phyloP scores from a whole-genome alignment of 2,797 vertebrate species.

The Okamejei kenojei region DNA sequence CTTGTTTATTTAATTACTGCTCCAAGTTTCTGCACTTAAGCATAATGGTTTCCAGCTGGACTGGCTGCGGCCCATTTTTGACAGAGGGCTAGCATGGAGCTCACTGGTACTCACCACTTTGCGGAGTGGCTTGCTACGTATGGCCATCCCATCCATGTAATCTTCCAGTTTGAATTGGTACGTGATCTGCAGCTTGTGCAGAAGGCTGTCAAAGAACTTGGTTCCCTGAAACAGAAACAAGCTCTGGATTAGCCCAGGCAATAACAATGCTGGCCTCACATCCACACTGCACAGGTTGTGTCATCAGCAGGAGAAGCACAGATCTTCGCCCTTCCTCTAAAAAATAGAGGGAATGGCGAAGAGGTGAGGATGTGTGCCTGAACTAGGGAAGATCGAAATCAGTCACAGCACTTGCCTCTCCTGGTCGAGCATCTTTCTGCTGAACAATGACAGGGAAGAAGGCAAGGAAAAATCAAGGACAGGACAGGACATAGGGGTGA shows the following conservation, averaged over 20 bases:
- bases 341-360: neutral
- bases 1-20: neutral
- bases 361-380: neutral
- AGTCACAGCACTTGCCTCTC: too few relatives aligned
- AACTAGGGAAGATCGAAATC: too few relatives aligned
- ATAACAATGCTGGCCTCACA: neutral
- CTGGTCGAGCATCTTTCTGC: too few relatives aligned
- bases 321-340: too few relatives aligned
- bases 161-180: conserved; percentile 92
- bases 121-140: conserved; percentile 80
- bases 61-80: neutral
- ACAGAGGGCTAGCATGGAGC: neutral
- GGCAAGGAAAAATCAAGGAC: neutral
- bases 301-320: too few relatives aligned
- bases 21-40: neutral
- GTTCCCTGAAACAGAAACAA: conserved; percentile 64
- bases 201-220: conserved; percentile 79
- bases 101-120: conserved; percentile 71
- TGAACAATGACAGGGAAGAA: too few relatives aligned
- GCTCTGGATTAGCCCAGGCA: neutral
- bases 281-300: neutral
- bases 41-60: neutral
- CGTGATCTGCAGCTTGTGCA: conserved; percentile 84
- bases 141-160: conserved; percentile 93
- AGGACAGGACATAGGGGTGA: too few relatives aligned